These are phyloP conservation scores for Pardosa pseudoannulata DNA, from an alignment of 2,888 invertebrate species.

Conservation along the genomic window DNA sequence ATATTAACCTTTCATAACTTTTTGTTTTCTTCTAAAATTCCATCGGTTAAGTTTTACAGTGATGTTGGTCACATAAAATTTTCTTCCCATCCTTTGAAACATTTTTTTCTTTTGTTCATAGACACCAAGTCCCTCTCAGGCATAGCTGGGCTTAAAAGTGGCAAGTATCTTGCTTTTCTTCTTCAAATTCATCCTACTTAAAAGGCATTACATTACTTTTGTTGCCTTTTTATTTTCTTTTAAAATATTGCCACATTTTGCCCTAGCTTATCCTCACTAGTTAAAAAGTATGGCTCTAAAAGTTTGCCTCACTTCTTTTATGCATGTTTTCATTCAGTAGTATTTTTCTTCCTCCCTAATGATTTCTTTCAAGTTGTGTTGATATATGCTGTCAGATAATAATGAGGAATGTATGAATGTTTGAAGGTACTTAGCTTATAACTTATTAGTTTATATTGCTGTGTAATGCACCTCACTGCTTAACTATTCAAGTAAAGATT, in stretches of 20 bases:
- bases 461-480: not conserved
- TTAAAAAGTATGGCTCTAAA: constrained; percentile 19
- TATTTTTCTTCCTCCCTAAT: not conserved
- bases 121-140: constrained; percentile 32
- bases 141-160: constrained; percentile 29
- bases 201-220: constrained; percentile 11
- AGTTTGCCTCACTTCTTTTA: not conserved
- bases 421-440: not conserved
- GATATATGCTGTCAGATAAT: not conserved
- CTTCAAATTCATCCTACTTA: constrained; percentile 11
- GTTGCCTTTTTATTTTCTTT: constrained; percentile 16
- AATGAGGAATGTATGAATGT: not conserved
- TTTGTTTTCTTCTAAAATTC: not conserved
- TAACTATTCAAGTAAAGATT: not conserved
- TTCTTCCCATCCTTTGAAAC: constrained; percentile 22
- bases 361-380: not conserved
- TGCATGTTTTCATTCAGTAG: not conserved
- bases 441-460: not conserved
- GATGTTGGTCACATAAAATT: not conserved
- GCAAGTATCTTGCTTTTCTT: constrained; percentile 30
- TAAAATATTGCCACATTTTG: constrained; percentile 25
- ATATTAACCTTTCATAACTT: too few relatives aligned
- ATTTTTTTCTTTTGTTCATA: constrained; percentile 31
- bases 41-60: not conserved
- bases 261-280: constrained; percentile 21